Base-by-base conservation (phyloP, 1,140 invertebrate species). In the Macrocentrus cingulum region DNA sequence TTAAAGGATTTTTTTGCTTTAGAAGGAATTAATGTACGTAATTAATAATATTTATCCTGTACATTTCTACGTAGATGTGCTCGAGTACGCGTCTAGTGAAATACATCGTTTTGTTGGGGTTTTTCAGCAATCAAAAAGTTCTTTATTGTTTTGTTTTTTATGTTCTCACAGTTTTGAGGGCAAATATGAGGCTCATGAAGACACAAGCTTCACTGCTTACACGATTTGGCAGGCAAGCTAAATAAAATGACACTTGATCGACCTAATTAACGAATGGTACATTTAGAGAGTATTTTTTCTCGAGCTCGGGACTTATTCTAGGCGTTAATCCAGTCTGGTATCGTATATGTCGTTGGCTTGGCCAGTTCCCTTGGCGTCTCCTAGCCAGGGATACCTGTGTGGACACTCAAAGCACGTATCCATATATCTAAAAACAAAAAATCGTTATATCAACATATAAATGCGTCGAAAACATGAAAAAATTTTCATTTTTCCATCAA, bases 321-420 rank as follows among this genome's bases (percentile, higher is more conserved):
- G n/a, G n/a, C n/a, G n/a, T n/a, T 29, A 29, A 9, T 29, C 9
- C 9, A 29, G 25, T 29, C 9, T 4, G 25, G 16, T 39, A n/a
- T 45, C 55, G 25, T 50, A 55, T 23, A 22, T 90, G 64, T 93
- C 91, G 60, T 83, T 87, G 37, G 84, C 81, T 55, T 90, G 85
- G 3, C 91, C 91, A 45, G 89, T 88, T 59, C 92, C 92, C 70
- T 87, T 88, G 1, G 90, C 87, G 75, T 95, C 92, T 29, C 91
- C 90, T 9, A 91, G 70, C 91, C 91, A 94, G 3, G 91, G 91
- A 76, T 91, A 93, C 74, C 88, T 88, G 57, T 88, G 90, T 20
- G 92, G 92, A 72, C 92, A 95, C 58, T 92, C 89, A 45, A 79
- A 83, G 72, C 92, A 95, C 1, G 92, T 93, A 70, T 92, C 88